Base-by-base conservation (phyloP, 2,113 vertebrate species). In the Nycticryphes semicollaris region DNA sequence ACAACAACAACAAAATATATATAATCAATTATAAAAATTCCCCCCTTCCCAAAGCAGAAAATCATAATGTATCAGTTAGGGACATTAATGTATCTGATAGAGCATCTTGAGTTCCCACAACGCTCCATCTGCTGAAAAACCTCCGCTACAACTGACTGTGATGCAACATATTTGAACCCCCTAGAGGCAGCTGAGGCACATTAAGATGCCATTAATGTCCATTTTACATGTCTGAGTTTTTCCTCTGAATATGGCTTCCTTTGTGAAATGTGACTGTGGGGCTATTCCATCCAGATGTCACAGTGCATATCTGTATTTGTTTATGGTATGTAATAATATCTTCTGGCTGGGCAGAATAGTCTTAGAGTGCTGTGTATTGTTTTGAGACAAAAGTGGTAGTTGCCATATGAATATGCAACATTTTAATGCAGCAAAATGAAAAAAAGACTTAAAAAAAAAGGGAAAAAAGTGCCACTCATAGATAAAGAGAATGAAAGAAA, bases 281-380 rank as follows among this genome's bases (percentile, higher is more conserved):
- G 69, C 31, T 92, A 25, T 95, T 97, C 59, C 20, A 73, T 94
- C 80, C 93, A 97, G 94, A 98, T 97, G 91, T 96, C 89, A 96
- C 79, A 72, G 35, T 57, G 30, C 2, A 13, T 62, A 90, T 91
- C 41, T 92, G 47, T 60, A 73, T 94, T 96, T 97, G 63, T 93
- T 96, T 94, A 83, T 84, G 16, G 67, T 50, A 90, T 93, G 96
- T 87, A 96, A 96, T 96, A 69, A 91, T 88, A 53, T 75, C 59
- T 89, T 85, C 90, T 93, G 62, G 47, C 81, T 96, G 83, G 67
- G 51, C 14, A 94, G 62, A 85, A 50, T 23, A 22, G 24, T 81
- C 62, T 72, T 94, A 91, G 59, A 95, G 96, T 31, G 53, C 23
- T 75, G 51, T 50, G 10, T 35, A 59, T 85, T 80, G 63, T 87